Percentiles rank a stretch among this genome's conserved stretches.
Evolutionary conservation across 2,888 invertebrate species (phyloP).

Genomic region (Eupithecia exiguata): DNA sequence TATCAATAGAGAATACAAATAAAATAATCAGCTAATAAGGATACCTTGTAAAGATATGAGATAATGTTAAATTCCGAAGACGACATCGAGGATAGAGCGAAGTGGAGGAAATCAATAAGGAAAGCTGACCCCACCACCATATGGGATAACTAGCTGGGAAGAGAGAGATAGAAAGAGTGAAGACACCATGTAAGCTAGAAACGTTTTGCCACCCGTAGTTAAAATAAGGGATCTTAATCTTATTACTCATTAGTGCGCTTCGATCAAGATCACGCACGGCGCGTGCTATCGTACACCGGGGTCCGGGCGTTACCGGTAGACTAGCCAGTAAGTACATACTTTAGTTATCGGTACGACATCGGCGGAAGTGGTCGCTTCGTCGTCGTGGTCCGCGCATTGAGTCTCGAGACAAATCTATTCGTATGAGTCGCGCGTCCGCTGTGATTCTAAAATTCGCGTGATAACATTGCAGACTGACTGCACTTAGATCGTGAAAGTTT

Average conservation of each 20-base stretch:
- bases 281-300: constrained; percentile 42
- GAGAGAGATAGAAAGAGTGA: not conserved
- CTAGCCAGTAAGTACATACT: constrained; percentile 15
- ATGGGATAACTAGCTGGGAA: too few relatives aligned
- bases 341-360: constrained; percentile 71
- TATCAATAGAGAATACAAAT: too few relatives aligned
- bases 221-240: not conserved
- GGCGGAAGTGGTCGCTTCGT: constrained; percentile 65
- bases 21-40: too few relatives aligned
- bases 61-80: too few relatives aligned
- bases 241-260: constrained; percentile 36
- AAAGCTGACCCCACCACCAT: too few relatives aligned
- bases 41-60: too few relatives aligned
- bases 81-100: too few relatives aligned
- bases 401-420: constrained; percentile 55
- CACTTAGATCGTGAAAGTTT: constrained; percentile 80
- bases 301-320: not conserved
- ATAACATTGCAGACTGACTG: constrained; percentile 63
- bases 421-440: constrained; percentile 53
- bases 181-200: not conserved
- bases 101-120: too few relatives aligned
- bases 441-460: constrained; percentile 68
- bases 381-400: constrained; percentile 49
- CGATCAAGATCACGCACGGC: constrained; percentile 45
- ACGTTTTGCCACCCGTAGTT: not conserved